Evolutionary conservation across 1,140 invertebrate genomes (phyloP).

Genomic region (Dinothrombium tinctorium): DNA sequence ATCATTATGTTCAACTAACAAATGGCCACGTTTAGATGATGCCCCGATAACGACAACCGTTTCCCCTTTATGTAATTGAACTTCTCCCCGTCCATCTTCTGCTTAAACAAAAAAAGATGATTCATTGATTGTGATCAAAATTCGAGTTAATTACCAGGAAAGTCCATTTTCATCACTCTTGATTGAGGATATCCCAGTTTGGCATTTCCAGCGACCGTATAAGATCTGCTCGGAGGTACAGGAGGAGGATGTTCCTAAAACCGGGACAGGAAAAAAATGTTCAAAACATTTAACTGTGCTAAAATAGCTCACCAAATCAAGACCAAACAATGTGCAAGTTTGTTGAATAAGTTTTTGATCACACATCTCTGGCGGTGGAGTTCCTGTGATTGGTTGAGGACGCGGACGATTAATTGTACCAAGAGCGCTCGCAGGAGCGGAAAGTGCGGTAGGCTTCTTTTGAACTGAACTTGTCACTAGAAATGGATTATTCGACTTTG

Average conservation of each 20-base stretch:
- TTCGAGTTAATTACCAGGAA: slow-evolving; percentile 33
- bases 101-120: slow-evolving; percentile 24
- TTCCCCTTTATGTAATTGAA: slow-evolving; percentile 47
- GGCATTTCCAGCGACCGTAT: slow-evolving; percentile 67
- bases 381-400: slow-evolving; percentile 54
- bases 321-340: slow-evolving; percentile 63
- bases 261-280: not conserved
- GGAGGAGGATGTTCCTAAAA: slow-evolving; percentile 59
- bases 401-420: slow-evolving; percentile 30
- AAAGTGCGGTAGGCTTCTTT: not conserved
- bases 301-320: slow-evolving; percentile 40
- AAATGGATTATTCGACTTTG: not conserved
- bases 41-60: slow-evolving; percentile 55
- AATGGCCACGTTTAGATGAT: slow-evolving; percentile 47
- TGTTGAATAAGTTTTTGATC: slow-evolving; percentile 64
- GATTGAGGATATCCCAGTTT: slow-evolving; percentile 77
- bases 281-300: not conserved
- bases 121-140: not conserved
- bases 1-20: slow-evolving; percentile 36
- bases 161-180: slow-evolving; percentile 66
- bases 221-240: slow-evolving; percentile 60
- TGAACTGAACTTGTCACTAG: not conserved
- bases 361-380: slow-evolving; percentile 37
- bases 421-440: not conserved
- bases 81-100: slow-evolving; percentile 31